Evolutionary conservation across 2,113 vertebrate genomes (phyloP).

Genomic region (Clarias macrocephalus): DNA sequence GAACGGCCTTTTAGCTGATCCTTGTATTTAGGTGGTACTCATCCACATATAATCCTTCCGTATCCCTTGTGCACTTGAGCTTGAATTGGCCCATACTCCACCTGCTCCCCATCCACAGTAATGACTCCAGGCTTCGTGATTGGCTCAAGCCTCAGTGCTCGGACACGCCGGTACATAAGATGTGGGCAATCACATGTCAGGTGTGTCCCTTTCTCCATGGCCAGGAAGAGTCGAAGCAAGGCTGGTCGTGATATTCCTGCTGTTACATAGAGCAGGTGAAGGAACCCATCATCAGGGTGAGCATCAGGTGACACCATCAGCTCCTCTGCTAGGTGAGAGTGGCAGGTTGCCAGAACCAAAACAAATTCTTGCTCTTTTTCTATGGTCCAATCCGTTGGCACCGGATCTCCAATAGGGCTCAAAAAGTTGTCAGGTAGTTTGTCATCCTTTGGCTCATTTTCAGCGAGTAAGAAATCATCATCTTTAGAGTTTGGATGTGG

Average conservation of each 20-base stretch:
- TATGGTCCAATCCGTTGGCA: slow-evolving; percentile 83
- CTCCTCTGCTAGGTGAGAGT: slow-evolving; percentile 87
- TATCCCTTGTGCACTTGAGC: slow-evolving; percentile 82
- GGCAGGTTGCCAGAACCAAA: slow-evolving; percentile 82
- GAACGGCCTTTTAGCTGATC: background rate
- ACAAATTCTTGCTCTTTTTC: slow-evolving; percentile 86
- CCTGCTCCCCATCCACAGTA: slow-evolving; percentile 84
- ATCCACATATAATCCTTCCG: slow-evolving; percentile 74
- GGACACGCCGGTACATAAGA: slow-evolving; percentile 77
- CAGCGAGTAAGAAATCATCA: slow-evolving; percentile 36
- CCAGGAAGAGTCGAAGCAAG: slow-evolving; percentile 86
- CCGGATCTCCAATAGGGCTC: slow-evolving; percentile 77
- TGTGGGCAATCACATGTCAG: slow-evolving; percentile 79
- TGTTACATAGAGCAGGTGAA: slow-evolving; percentile 87
- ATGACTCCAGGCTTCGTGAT: slow-evolving; percentile 74
- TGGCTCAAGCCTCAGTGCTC: slow-evolving; percentile 86
- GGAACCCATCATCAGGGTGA: slow-evolving; percentile 71
- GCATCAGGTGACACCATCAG: slow-evolving; percentile 78
- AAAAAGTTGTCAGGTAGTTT: slow-evolving; percentile 73
- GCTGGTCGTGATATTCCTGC: slow-evolving; percentile 81
- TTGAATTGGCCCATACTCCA: slow-evolving; percentile 83
- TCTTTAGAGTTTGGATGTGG: slow-evolving; percentile 31
- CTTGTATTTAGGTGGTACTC: slow-evolving; percentile 31
- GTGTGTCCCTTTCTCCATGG: slow-evolving; percentile 89
- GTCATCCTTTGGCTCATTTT: slow-evolving; percentile 31